phyloP scores from a whole-genome alignment of 1,140 invertebrate species.

The Hyposmocoma kahamanoa region DNA sequence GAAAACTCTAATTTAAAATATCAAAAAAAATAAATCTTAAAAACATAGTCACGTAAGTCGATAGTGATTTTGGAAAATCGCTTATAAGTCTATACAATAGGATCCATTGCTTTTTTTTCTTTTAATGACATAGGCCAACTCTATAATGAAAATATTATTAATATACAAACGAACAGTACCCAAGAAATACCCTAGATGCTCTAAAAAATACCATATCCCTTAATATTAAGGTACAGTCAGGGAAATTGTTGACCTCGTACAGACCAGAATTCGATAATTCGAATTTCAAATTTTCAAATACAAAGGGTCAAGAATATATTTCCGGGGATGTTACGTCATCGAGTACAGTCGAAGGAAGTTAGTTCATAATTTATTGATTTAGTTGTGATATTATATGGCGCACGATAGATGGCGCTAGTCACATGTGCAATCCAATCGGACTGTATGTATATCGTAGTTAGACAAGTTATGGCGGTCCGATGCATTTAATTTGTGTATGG shows the following conservation, averaged over 20 bases:
- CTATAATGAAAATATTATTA: too few relatives aligned
- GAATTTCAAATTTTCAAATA: too few relatives aligned
- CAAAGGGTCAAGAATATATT: too few relatives aligned
- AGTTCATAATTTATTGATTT: conserved; percentile 45
- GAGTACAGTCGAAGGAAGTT: conserved; percentile 38
- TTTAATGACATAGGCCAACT: too few relatives aligned
- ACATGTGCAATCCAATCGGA: conserved; percentile 59
- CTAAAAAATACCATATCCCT: conserved; percentile 53
- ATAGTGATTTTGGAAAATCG: not conserved
- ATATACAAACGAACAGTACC: too few relatives aligned
- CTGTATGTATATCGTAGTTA: conserved; percentile 65
- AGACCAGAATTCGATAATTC: too few relatives aligned
- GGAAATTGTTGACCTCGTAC: too few relatives aligned
- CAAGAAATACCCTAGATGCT: conserved; percentile 20
- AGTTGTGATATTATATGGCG: conserved; percentile 56
- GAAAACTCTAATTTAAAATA: too few relatives aligned
- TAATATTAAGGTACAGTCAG: conserved; percentile 33
- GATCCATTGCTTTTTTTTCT: too few relatives aligned
- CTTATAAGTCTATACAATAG: not conserved
- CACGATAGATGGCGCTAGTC: conserved; percentile 35
- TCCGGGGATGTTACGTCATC: conserved; percentile 49
- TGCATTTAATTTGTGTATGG: conserved; percentile 64
- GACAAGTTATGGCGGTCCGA: conserved; percentile 54
- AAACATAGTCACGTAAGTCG: too few relatives aligned
- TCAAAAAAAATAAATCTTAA: too few relatives aligned